phyloP scores from a whole-genome alignment of 2,797 vertebrate genomes.

The Brotula barbata region DNA sequence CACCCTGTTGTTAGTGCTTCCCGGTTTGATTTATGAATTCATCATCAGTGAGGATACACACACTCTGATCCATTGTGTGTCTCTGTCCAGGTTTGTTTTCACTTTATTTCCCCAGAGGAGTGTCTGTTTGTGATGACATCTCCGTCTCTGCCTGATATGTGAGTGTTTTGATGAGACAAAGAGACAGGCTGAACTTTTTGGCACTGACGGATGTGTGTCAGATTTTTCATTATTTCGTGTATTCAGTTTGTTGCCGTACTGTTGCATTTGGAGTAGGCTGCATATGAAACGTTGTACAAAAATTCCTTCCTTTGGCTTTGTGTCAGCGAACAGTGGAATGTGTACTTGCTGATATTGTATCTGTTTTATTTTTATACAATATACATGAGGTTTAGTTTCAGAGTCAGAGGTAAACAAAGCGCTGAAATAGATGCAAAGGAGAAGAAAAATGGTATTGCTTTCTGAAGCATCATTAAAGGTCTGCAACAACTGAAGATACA shows the following conservation, averaged over 20 bases:
- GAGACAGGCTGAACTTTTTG: not conserved
- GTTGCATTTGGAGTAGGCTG: not conserved
- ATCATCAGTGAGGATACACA: not conserved
- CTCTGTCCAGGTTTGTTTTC: not conserved
- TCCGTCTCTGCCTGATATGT: not conserved
- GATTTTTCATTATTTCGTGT: constrained; percentile 10
- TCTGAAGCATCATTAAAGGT: too few species aligned
- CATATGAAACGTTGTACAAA: too few species aligned
- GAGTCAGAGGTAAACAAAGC: too few species aligned
- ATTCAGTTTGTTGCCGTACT: not conserved
- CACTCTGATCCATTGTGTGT: not conserved
- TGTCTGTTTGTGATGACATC: not conserved
- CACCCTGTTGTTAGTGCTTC: constrained; percentile 7
- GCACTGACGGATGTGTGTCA: not conserved
- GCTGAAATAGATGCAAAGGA: too few species aligned
- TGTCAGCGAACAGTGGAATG: not conserved
- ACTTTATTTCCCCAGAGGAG: not conserved
- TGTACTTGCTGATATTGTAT: too few species aligned
- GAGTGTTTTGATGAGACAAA: constrained; percentile 4
- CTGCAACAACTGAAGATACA: too few species aligned
- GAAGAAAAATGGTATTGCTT: too few species aligned
- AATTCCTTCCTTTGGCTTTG: not conserved
- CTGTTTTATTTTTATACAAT: too few species aligned
- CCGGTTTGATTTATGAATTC: constrained; percentile 5
- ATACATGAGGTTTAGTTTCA: too few species aligned